Conservation (phyloP, 1,140 invertebrate species). For the Megalopta genalis region DNA sequence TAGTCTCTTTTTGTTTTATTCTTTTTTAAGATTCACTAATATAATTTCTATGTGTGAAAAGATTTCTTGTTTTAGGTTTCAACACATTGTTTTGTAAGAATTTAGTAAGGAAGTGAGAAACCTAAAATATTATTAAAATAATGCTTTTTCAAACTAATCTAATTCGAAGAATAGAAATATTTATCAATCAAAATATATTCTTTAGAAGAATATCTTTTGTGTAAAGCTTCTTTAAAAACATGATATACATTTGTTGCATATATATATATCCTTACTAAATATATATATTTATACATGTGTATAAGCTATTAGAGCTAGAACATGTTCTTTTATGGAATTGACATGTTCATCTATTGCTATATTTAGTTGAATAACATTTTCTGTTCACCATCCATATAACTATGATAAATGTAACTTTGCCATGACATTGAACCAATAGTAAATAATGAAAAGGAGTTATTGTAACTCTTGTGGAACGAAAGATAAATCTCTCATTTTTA, state of each 20-base stretch:
- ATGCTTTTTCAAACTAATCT: constrained; percentile 53
- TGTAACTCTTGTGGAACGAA: neutral
- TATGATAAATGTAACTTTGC: neutral
- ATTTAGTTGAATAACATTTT: constrained; percentile 39
- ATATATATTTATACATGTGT: constrained; percentile 15
- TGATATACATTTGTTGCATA: constrained; percentile 35
- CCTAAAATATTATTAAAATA: constrained; percentile 36
- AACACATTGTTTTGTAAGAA: constrained; percentile 29
- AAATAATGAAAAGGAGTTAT: neutral
- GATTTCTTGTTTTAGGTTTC: constrained; percentile 15
- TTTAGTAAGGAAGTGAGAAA: constrained; percentile 4
- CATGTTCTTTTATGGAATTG: constrained; percentile 61
- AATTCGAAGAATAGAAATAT: constrained; percentile 53
- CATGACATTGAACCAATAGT: neutral
- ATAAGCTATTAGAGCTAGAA: constrained; percentile 63
- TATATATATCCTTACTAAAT: too few relatives aligned
- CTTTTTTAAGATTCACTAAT: constrained; percentile 15
- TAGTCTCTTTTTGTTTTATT: neutral
- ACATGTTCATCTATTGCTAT: constrained; percentile 65
- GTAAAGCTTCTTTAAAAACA: constrained; percentile 55
- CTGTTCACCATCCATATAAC: constrained; percentile 4
- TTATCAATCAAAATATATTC: constrained; percentile 51
- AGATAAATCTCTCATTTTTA: too few relatives aligned
- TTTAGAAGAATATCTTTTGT: constrained; percentile 48
- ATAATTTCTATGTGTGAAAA: constrained; percentile 14